Conservation (phyloP, 2,888 invertebrate species). For the Phlogophora meticulosa region DNA sequence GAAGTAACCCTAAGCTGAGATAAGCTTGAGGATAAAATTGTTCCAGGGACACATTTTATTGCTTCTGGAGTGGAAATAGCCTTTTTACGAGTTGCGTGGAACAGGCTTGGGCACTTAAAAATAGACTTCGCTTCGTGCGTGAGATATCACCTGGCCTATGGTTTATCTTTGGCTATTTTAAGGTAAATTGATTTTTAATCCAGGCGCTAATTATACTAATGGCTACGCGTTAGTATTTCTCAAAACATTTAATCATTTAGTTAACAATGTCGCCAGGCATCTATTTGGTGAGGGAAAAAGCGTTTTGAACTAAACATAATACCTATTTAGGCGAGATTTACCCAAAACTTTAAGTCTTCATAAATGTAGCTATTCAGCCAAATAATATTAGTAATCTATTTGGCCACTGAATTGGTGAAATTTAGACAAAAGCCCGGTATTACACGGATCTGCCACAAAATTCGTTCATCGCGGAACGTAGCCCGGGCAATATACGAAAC, state of each 20-base stretch:
- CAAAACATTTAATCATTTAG: neutral
- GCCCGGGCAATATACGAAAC: conserved; percentile 33
- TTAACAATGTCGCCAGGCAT: neutral
- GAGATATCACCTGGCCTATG: conserved; percentile 28
- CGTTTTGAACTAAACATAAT: neutral
- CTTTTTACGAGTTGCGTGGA: conserved; percentile 76
- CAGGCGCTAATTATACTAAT: conserved; percentile 12
- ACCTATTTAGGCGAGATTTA: neutral
- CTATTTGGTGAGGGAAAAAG: neutral
- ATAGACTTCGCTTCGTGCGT: conserved; percentile 64
- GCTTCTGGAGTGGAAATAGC: conserved; percentile 75
- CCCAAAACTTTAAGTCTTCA: neutral
- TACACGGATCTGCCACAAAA: conserved; percentile 39
- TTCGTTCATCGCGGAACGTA: conserved; percentile 34
- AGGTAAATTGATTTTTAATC: conserved; percentile 36
- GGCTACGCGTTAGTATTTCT: neutral
- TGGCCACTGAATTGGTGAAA: conserved; percentile 29
- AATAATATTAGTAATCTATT: conserved; percentile 33
- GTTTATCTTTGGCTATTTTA: conserved; percentile 26
- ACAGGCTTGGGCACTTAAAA: conserved; percentile 69
- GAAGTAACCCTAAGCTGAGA: conserved; percentile 72
- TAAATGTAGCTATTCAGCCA: conserved; percentile 14
- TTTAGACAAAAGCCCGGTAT: conserved; percentile 38
- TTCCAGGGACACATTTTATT: conserved; percentile 77
- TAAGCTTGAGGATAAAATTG: conserved; percentile 72